A percentile compares a stretch with the other conserved stretches of the same genome.
These are phyloP conservation scores for Montipora cactus DNA, from an alignment of 64 coral and sea anemone genomes.

Conservation along the genomic window DNA sequence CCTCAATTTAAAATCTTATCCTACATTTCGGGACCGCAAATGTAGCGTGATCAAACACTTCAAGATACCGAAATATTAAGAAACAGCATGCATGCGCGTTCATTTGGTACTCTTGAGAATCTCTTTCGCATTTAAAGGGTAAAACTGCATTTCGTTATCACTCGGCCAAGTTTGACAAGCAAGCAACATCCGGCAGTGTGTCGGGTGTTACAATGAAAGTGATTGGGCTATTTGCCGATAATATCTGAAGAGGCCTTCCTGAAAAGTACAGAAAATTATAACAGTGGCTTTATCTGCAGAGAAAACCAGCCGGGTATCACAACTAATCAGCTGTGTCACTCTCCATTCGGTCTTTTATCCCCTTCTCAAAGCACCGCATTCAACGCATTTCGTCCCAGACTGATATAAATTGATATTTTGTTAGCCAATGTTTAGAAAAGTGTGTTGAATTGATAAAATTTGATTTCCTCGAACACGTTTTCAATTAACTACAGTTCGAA, in stretches of 20 bases:
- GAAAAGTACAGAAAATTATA: not conserved
- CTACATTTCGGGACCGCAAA: not conserved
- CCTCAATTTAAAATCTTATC: not conserved
- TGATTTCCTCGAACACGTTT: not conserved
- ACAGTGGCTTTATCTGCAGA: not conserved
- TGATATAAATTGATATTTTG: not conserved
- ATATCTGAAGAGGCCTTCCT: slow-evolving; percentile 10
- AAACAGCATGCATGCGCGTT: not conserved
- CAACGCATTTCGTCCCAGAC: not conserved
- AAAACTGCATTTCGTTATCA: not conserved
- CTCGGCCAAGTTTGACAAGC: not conserved
- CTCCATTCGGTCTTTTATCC: not conserved
- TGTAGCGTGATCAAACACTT: not conserved
- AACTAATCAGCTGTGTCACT: slow-evolving; percentile 29
- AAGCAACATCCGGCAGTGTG: not conserved
- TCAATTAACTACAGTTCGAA: not conserved
- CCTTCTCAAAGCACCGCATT: not conserved
- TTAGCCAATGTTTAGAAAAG: not conserved
- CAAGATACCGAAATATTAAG: not conserved
- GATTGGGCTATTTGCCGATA: not conserved
- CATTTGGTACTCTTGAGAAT: too few relatives aligned
- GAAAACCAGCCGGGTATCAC: slow-evolving; percentile 2
- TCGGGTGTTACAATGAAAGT: not conserved
- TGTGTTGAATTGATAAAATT: not conserved
- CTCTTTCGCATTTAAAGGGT: not conserved